Percentiles rank a stretch among this genome's conserved stretches.
Conservation (phyloP, 1,140 invertebrate genomes). For the Octopus bimaculoides region DNA sequence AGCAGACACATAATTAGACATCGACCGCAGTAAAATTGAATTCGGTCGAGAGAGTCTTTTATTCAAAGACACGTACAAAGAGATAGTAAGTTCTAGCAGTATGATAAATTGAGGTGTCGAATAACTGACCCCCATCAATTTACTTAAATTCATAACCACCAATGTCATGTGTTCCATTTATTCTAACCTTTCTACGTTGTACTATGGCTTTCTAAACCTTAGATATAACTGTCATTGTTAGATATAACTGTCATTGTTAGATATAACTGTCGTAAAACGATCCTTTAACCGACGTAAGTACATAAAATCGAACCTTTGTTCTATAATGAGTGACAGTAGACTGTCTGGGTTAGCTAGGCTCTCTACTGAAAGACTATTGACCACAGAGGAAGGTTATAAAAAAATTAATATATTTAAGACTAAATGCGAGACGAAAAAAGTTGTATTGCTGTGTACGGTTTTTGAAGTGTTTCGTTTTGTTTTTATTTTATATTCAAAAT, state of each 20-base stretch:
- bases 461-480: too few relatives aligned
- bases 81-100: background rate
- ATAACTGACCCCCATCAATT: background rate
- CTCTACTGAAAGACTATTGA: too few relatives aligned
- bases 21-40: background rate
- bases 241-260: background rate
- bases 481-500: too few relatives aligned
- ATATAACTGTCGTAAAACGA: too few relatives aligned
- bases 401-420: too few relatives aligned
- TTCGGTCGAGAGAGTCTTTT: background rate
- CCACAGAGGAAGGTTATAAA: too few relatives aligned
- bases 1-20: background rate
- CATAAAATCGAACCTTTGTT: too few relatives aligned
- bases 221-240: background rate
- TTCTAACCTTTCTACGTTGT: background rate
- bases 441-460: too few relatives aligned
- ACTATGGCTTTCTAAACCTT: background rate
- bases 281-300: too few relatives aligned
- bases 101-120: constrained; percentile 2
- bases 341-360: too few relatives aligned
- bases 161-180: constrained; percentile 6
- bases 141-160: constrained; percentile 2
- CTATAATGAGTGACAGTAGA: too few relatives aligned
- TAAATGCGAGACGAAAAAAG: too few relatives aligned
- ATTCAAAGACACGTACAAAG: constrained; percentile 10